Conservation (phyloP, 92 coral and sea anemone genomes). For the Desmophyllum pertusum region DNA sequence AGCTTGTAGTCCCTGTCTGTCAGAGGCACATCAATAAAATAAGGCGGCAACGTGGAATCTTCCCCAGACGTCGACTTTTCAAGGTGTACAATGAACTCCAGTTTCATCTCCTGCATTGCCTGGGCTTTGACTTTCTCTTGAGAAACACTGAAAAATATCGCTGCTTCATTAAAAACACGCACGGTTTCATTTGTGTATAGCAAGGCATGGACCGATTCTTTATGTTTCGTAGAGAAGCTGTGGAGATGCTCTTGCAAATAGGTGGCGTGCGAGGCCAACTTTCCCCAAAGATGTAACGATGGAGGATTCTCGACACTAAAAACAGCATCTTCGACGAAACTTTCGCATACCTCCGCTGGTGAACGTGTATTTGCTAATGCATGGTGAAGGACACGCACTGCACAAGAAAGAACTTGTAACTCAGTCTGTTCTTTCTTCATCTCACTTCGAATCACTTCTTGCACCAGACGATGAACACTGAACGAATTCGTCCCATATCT, state of each 20-base stretch:
- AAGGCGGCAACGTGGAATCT: constrained; percentile 21
- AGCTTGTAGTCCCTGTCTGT: constrained; percentile 53
- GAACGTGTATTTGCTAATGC: constrained; percentile 69
- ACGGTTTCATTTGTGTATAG: constrained; percentile 63
- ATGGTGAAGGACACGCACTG: constrained; percentile 57
- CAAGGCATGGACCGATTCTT: constrained; percentile 3
- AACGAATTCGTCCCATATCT: constrained; percentile 53
- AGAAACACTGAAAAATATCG: constrained; percentile 65
- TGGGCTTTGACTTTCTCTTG: constrained; percentile 68
- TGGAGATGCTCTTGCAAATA: constrained; percentile 61
- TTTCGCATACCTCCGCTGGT: constrained; percentile 61
- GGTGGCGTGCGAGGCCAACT: constrained; percentile 65
- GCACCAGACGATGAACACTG: constrained; percentile 90
- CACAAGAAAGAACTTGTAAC: constrained; percentile 55
- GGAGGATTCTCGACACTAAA: constrained; percentile 64
- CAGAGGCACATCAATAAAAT: constrained; percentile 66
- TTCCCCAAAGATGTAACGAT: constrained; percentile 75
- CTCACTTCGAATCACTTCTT: constrained; percentile 78
- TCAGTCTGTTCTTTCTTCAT: constrained; percentile 28
- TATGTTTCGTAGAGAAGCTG: constrained; percentile 11
- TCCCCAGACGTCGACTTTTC: constrained; percentile 17
- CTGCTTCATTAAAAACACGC: constrained; percentile 67
- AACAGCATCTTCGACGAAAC: constrained; percentile 65
- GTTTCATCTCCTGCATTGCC: constrained; percentile 59
- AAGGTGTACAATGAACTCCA: constrained; percentile 48